phyloP scores from a whole-genome alignment of 2,113 vertebrate genomes.

The Protobothrops flavoviridis region DNA sequence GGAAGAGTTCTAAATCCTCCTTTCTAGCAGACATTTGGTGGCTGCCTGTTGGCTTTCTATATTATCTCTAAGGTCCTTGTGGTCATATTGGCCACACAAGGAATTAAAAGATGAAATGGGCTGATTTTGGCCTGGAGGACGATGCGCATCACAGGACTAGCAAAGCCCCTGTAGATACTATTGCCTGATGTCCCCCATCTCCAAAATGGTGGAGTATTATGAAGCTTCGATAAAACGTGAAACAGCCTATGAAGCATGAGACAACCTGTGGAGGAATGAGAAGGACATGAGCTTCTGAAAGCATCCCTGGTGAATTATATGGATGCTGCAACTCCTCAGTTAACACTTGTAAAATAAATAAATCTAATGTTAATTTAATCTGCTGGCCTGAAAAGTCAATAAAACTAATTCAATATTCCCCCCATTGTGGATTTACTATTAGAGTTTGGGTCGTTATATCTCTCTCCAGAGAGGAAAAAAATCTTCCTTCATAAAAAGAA shows the following conservation, averaged over 20 bases:
- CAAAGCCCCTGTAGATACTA: not conserved
- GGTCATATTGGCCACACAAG: not conserved
- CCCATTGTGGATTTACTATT: not conserved
- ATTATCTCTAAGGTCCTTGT: not conserved
- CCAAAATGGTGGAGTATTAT: not conserved
- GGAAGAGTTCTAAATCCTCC: not conserved
- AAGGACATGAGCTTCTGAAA: not conserved
- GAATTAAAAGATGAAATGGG: not conserved
- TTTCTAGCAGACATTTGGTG: not conserved
- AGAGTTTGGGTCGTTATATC: not conserved
- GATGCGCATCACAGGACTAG: not conserved
- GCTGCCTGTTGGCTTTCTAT: not conserved
- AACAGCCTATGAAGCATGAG: not conserved
- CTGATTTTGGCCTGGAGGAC: not conserved
- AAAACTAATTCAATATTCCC: not conserved
- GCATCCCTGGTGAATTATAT: not conserved
- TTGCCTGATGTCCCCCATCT: not conserved
- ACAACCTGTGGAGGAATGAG: not conserved
- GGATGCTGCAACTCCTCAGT: not conserved
- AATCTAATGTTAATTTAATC: not conserved
- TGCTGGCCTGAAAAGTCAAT: not conserved
- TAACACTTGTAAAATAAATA: not conserved
- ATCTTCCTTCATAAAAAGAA: not conserved
- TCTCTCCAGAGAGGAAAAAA: not conserved
- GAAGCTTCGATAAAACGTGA: not conserved